Percentiles rank a stretch among this genome's conserved stretches.
These are phyloP conservation scores for Asobara japonica DNA, from an alignment of 1,140 invertebrate species.

Conservation along the genomic window DNA sequence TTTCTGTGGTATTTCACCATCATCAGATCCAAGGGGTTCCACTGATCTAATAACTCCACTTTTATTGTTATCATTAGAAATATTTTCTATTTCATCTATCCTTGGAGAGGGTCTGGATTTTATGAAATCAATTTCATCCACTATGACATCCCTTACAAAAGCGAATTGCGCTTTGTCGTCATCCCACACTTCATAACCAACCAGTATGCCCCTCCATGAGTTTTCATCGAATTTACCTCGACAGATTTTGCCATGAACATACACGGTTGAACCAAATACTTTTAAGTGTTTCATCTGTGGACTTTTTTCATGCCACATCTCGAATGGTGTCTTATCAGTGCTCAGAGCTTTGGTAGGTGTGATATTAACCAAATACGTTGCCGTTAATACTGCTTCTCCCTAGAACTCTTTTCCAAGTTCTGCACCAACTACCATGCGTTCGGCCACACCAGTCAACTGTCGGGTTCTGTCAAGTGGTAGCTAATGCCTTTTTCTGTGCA, in stretches of 20 bases:
- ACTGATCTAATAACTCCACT: background rate
- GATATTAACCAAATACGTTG: slow-evolving; percentile 34
- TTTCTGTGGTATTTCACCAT: slow-evolving; percentile 30
- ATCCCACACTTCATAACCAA: slow-evolving; percentile 27
- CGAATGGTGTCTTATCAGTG: slow-evolving; percentile 58
- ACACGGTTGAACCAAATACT: slow-evolving; percentile 63
- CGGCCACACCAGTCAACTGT: slow-evolving; percentile 34
- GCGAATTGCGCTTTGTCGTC: slow-evolving; percentile 48
- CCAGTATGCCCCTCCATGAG: background rate
- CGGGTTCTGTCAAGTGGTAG: slow-evolving; percentile 21
- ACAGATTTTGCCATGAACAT: slow-evolving; percentile 57
- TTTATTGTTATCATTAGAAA: background rate
- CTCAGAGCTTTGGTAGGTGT: slow-evolving; percentile 55
- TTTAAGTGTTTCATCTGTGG: slow-evolving; percentile 62
- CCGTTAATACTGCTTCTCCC: slow-evolving; percentile 58
- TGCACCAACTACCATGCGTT: slow-evolving; percentile 57
- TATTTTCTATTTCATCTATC: slow-evolving; percentile 2
- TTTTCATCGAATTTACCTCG: background rate
- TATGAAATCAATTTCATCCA: slow-evolving; percentile 57
- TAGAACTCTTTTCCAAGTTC: slow-evolving; percentile 50
- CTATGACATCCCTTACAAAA: slow-evolving; percentile 55
- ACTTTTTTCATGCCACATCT: slow-evolving; percentile 64
- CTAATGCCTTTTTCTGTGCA: slow-evolving; percentile 25
- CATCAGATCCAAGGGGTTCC: background rate
- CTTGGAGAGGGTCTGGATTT: slow-evolving; percentile 40